Evolutionary conservation across 2,797 vertebrate species (phyloP).

Genomic region (Natrix natrix): DNA sequence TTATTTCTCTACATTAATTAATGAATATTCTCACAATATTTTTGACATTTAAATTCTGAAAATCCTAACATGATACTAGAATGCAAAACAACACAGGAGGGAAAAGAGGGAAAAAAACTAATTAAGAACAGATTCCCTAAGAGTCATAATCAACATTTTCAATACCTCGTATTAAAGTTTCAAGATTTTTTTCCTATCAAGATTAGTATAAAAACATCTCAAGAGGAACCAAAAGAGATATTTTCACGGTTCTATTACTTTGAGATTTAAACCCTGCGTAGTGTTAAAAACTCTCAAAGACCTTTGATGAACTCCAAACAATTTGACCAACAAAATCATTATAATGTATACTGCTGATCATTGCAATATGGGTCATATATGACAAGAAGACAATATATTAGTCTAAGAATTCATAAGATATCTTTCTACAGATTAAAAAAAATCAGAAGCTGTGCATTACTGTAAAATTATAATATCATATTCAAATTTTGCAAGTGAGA

Average conservation of each 20-base stretch:
- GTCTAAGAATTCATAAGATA: neutral
- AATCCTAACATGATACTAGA: conserved; percentile 49
- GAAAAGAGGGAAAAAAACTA: conserved; percentile 53
- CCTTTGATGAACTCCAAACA: conserved; percentile 27
- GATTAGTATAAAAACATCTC: conserved; percentile 65
- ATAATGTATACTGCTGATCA: conserved; percentile 63
- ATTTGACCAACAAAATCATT: conserved; percentile 58
- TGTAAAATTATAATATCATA: conserved; percentile 16
- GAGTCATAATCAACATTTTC: conserved; percentile 68
- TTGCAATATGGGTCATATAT: conserved; percentile 24
- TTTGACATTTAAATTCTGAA: conserved; percentile 54
- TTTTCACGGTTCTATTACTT: conserved; percentile 7
- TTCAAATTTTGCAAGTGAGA: conserved; percentile 11
- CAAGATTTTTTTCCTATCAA: conserved; percentile 61
- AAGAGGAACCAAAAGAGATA: neutral
- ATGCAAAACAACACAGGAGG: conserved; percentile 47
- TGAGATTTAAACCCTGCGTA: conserved; percentile 35
- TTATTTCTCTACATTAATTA: conserved; percentile 5
- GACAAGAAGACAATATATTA: neutral
- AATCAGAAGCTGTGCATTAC: neutral
- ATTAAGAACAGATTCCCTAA: conserved; percentile 72
- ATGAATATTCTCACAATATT: conserved; percentile 12
- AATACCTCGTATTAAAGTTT: conserved; percentile 63
- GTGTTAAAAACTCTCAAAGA: conserved; percentile 33
- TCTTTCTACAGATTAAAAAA: neutral